phyloP scores from a whole-genome alignment of 2,888 invertebrate species.

The Scrobipalpa costella region DNA sequence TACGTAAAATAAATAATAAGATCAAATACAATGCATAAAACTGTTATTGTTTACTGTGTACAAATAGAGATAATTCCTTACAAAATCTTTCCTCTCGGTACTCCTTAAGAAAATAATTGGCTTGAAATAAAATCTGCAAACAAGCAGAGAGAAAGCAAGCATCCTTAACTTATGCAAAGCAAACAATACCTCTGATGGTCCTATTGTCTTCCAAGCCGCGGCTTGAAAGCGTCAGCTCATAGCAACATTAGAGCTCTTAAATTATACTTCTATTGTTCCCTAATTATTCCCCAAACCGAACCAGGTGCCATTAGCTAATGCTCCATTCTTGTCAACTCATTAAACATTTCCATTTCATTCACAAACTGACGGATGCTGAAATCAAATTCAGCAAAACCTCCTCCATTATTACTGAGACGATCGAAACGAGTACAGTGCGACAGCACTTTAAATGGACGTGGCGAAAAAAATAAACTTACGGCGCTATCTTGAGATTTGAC shows the following conservation, averaged over 20 bases:
- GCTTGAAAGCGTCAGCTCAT: not conserved
- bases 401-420: slow-evolving; percentile 7
- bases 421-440: not conserved
- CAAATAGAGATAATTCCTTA: too few relatives aligned
- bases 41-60: too few relatives aligned
- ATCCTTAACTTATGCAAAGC: not conserved
- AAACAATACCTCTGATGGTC: slow-evolving; percentile 2
- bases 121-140: not conserved
- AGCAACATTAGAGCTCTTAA: not conserved
- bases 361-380: not conserved
- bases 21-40: too few relatives aligned
- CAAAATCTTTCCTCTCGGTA: too few relatives aligned
- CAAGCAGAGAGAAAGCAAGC: not conserved
- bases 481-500: too few relatives aligned
- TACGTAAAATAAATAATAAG: too few relatives aligned
- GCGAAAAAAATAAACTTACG: too few relatives aligned
- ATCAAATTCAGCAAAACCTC: not conserved
- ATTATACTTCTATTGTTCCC: slow-evolving; percentile 8
- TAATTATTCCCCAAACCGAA: slow-evolving; percentile 7
- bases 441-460: too few relatives aligned
- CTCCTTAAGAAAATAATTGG: too few relatives aligned
- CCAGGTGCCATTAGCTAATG: slow-evolving; percentile 18
- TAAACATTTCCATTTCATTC: slow-evolving; percentile 9
- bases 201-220: not conserved
- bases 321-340: slow-evolving; percentile 18